Base-by-base conservation (phyloP, 1,140 invertebrate species). In the Leptinotarsa undecemlineata region DNA sequence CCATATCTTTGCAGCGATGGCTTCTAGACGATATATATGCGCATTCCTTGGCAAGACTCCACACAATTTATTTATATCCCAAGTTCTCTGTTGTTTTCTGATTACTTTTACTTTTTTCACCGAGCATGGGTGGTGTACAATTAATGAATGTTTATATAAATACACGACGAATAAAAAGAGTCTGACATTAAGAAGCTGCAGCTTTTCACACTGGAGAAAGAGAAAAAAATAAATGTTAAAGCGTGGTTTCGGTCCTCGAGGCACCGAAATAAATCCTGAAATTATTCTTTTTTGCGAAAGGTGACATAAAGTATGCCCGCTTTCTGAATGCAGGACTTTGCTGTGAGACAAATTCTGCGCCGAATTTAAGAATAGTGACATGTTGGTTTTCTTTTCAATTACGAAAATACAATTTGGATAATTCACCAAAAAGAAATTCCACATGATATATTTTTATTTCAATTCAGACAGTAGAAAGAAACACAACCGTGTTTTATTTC, bases 11-110 rank as follows among this genome's bases (percentile, higher is more conserved):
- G 26, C 66, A 47, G 42, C 42, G 33, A 68, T 68, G 6, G 23
- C 33, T 68, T 68, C 66, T 33, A 19, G n/a, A 68, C 23, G n/a
- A 68, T 68, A 68, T 68, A 68, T 42, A 68, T 68, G 66, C 33
- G 42, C 66, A 68, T 68, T 68, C 33, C 66, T 68, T 68, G 66
- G 66, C 66, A n/a, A 14, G 33, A 26, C 13, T 68, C 66, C 66
- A 68, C 66, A 33, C 42, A 48, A 14, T 68, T 68, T 68, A 68
- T 68, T 68, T 68, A 42, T 68, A 42, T 68, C 66, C n/a, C 66
- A 47, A 57, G 66, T 68, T 48, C 66, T 68, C 1, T 42, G 66
- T 47, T 42, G 66, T 68, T 19, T 68, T 57, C 15, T 57, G 51
- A 57, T 57, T 57, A 57, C 51, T 57, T 57, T 57, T 57, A 57